A percentile compares a stretch with the other conserved stretches of the same genome.
phyloP scores from a whole-genome alignment of 2,113 vertebrate genomes.

The Chaetorhynchus papuensis region DNA sequence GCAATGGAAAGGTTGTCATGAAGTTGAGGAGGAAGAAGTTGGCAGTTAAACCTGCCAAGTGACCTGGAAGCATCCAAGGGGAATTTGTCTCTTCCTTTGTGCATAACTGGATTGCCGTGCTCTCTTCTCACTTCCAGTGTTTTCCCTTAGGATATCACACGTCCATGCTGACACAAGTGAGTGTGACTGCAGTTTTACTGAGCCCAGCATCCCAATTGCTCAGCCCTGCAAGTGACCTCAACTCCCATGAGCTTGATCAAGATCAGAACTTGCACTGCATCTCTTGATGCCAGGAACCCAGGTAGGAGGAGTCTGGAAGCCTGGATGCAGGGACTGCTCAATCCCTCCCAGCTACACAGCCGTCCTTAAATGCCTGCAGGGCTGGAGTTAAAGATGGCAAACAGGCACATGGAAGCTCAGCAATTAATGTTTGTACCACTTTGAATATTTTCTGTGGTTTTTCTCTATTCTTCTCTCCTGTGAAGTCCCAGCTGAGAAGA shows the following conservation, averaged over 20 bases:
- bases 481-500: background rate
- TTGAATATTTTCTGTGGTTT: background rate
- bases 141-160: background rate
- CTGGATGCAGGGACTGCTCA: background rate
- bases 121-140: background rate
- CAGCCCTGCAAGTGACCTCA: background rate
- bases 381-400: background rate
- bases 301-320: background rate
- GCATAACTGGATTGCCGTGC: background rate
- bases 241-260: background rate
- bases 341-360: background rate
- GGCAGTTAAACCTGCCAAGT: background rate
- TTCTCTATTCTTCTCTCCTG: background rate
- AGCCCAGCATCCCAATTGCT: background rate
- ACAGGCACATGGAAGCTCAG: background rate
- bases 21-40: background rate
- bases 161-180: background rate
- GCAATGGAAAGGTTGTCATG: background rate
- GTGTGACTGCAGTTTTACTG: background rate
- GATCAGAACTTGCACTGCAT: background rate
- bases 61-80: background rate
- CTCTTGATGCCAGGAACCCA: background rate
- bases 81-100: background rate
- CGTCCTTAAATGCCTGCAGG: background rate
- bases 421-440: background rate